Base-by-base conservation (phyloP, 2,113 vertebrate species). In the Paedocypris sp. region DNA sequence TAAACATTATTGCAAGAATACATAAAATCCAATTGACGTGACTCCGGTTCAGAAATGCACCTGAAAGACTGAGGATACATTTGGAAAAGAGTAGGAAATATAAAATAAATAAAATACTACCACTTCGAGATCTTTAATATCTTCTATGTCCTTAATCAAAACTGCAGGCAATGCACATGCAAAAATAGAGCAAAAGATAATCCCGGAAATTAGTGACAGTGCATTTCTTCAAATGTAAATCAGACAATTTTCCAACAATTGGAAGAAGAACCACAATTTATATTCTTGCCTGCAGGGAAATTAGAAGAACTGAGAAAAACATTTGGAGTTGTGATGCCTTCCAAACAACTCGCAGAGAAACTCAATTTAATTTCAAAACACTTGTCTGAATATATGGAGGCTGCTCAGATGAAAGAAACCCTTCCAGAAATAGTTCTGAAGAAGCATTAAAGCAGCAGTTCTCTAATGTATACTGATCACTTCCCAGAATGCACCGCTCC, bases 341-440 rank as follows among this genome's bases (percentile, higher is more conserved):
- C 6, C 33, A 29, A 49, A 41, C n/a, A 22, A 26, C 36, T 16
- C 8, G 9, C 19, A 39, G 41, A 62, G 7, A 32, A 8, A 13
- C 20, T 8, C 3, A n/a, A 38, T 10, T 42, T 49, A 42, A 41
- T 65, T 50, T 66, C 49, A 42, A 71, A 65, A 20, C 35, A 23
- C 28, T 52, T 54, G 53, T 19, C 60, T 33, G 39, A 39, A 58
- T 53, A 28, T 46, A 46, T 28, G 42, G 12, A 33, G 41, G 42
- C 51, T 19, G 28, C 35, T 45, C 26, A 64, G 63, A 72, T 72
- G 63, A 69, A 71, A 74, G 69, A 39, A n/a, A 32, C 25, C 38
- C 25, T 50, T 53, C 50, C 16, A 36, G 43, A 67, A 64, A 70
- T 62, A 48, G 53, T 60, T 71, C 10, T 20, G 54, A 62, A 71